Evolutionary conservation across 2,113 vertebrate genomes (phyloP).

Genomic region (Hippocampus guttulatus): DNA sequence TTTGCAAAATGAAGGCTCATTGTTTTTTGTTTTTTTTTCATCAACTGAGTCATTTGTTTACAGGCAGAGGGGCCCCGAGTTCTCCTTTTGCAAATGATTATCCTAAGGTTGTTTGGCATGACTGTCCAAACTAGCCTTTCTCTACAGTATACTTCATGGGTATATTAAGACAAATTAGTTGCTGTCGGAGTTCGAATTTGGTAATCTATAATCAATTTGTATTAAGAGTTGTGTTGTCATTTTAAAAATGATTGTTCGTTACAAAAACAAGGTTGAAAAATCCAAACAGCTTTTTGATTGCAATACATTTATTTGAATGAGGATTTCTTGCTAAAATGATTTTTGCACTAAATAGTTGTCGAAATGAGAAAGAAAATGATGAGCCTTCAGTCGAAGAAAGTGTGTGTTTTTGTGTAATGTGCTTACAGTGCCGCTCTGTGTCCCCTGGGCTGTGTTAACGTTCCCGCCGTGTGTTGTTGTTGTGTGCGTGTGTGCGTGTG

Average conservation of each 20-base stretch:
- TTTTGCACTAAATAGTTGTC: neutral
- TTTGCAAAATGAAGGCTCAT: slow-evolving; percentile 33
- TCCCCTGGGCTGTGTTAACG: slow-evolving; percentile 78
- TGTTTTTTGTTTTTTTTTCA: slow-evolving; percentile 21
- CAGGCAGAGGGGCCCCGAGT: neutral
- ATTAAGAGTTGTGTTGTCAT: neutral
- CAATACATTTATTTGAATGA: neutral
- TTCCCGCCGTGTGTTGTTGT: slow-evolving; percentile 73
- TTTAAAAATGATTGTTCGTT: neutral
- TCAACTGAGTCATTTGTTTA: neutral
- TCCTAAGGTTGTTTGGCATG: neutral
- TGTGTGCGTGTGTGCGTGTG: slow-evolving; percentile 36
- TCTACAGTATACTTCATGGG: neutral
- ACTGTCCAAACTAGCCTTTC: neutral
- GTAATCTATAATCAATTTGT: neutral
- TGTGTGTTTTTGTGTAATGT: slow-evolving; percentile 34
- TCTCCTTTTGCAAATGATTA: neutral
- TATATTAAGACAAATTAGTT: neutral
- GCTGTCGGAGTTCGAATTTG: neutral
- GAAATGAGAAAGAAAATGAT: slow-evolving; percentile 27
- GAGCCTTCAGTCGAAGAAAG: slow-evolving; percentile 35
- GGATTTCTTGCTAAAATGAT: neutral
- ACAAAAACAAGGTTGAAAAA: neutral
- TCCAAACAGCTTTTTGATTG: neutral
- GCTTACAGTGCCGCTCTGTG: slow-evolving; percentile 66